phyloP scores from a whole-genome alignment of 2,113 vertebrate genomes.

The Cranoglanis bouderius region DNA sequence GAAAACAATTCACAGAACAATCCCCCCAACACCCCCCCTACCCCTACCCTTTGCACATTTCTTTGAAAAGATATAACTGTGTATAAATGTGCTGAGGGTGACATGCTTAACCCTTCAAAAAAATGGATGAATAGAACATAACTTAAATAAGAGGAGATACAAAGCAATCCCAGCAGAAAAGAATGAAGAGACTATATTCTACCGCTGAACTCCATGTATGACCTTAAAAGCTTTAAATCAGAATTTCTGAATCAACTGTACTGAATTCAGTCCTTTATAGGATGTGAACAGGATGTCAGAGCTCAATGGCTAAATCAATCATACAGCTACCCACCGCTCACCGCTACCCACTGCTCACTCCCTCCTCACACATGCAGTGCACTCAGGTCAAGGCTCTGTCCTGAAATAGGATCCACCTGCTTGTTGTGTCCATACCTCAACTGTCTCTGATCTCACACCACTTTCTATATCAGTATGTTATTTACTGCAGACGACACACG shows the following conservation, averaged over 20 bases:
- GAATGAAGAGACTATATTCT: neutral
- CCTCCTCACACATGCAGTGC: slow-evolving; percentile 31
- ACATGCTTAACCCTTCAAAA: neutral
- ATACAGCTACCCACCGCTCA: neutral
- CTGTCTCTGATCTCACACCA: slow-evolving; percentile 62
- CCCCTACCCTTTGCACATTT: no score
- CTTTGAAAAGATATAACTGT: neutral
- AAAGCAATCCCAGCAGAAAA: neutral
- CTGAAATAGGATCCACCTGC: slow-evolving; percentile 73
- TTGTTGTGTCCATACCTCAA: slow-evolving; percentile 59
- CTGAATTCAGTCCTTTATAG: slow-evolving; percentile 1
- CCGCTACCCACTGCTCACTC: slow-evolving; percentile 2
- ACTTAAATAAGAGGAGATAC: neutral
- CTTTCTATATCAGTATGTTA: slow-evolving; percentile 65
- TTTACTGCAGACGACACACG: slow-evolving; percentile 48
- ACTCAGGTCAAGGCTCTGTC: slow-evolving; percentile 66
- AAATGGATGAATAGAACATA: neutral
- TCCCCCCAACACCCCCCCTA: no score
- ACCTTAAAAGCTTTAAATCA: neutral
- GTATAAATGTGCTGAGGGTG: neutral
- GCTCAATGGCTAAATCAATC: slow-evolving; percentile 12
- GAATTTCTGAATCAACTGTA: neutral
- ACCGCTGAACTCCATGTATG: neutral
- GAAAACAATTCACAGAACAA: neutral
- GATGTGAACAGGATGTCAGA: neutral